Percentiles rank a stretch among this genome's conserved stretches.
Conservation (phyloP, 2,113 vertebrate species). For the Hirundichthys speculiger region DNA sequence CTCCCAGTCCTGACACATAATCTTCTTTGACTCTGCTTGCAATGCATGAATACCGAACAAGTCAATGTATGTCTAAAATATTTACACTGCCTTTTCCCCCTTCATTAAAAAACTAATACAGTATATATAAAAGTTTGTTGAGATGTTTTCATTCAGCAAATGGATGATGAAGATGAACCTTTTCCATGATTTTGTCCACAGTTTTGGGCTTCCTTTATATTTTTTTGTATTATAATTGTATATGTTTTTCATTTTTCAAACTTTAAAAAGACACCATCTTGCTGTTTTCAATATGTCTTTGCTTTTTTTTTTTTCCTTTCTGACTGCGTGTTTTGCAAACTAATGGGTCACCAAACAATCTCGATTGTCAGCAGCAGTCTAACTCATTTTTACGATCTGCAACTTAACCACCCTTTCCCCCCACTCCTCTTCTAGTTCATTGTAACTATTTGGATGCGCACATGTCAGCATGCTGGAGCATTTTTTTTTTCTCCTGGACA, state of each 20-base stretch:
- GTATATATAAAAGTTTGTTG: not conserved
- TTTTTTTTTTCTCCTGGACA: slow-evolving; percentile 42
- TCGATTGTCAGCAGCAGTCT: slow-evolving; percentile 45
- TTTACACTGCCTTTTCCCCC: not conserved
- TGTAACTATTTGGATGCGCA: slow-evolving; percentile 49
- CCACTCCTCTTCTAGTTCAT: slow-evolving; percentile 42
- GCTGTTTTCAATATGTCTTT: slow-evolving; percentile 16
- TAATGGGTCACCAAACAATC: slow-evolving; percentile 50
- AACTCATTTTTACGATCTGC: slow-evolving; percentile 33
- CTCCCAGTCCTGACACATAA: not conserved
- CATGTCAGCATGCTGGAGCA: slow-evolving; percentile 60
- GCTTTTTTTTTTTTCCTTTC: slow-evolving; percentile 24
- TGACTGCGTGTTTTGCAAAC: slow-evolving; percentile 43
- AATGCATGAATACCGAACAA: slow-evolving; percentile 9
- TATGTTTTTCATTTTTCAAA: slow-evolving; percentile 26
- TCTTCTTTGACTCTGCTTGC: not conserved
- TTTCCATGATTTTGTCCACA: slow-evolving; percentile 5
- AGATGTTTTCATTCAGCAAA: not conserved
- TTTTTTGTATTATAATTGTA: slow-evolving; percentile 18
- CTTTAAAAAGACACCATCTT: slow-evolving; percentile 32
- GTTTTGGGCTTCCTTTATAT: slow-evolving; percentile 10
- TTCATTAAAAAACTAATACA: not conserved
- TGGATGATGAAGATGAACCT: no score
- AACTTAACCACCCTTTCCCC: slow-evolving; percentile 33
- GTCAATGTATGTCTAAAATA: not conserved